A percentile compares a stretch with the other conserved stretches of the same genome.
Conservation (phyloP, 2,797 vertebrate genomes). For the Alfaro cultratus region DNA sequence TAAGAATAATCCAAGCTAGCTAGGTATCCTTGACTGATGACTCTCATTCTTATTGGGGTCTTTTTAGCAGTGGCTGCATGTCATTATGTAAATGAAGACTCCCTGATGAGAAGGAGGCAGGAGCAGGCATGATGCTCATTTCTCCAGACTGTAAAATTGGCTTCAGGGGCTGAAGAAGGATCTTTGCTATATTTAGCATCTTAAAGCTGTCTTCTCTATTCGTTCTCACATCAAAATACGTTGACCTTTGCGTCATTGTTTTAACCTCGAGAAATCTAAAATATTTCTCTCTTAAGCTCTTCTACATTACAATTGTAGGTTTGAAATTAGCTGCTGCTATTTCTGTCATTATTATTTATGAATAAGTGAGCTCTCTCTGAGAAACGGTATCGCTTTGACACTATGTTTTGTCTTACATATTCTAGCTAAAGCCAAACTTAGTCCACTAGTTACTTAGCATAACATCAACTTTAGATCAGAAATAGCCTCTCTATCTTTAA, state of each 20-base stretch:
- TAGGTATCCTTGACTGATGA: slow-evolving; percentile 54
- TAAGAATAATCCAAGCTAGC: slow-evolving; percentile 22
- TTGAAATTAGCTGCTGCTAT: slow-evolving; percentile 21
- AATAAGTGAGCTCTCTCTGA: slow-evolving; percentile 47
- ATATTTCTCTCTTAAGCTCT: slow-evolving; percentile 18
- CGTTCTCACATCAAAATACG: slow-evolving; percentile 49
- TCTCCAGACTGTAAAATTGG: slow-evolving; percentile 75
- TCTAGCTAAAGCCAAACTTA: slow-evolving; percentile 35
- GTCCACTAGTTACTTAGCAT: slow-evolving; percentile 26
- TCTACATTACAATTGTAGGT: slow-evolving; percentile 14
- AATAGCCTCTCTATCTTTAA: background rate
- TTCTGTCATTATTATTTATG: slow-evolving; percentile 36
- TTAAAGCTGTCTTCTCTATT: slow-evolving; percentile 57
- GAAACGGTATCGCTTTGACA: slow-evolving; percentile 48
- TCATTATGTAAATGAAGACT: slow-evolving; percentile 80
- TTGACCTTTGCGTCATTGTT: slow-evolving; percentile 41
- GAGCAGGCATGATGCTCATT: slow-evolving; percentile 66
- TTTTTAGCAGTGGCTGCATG: slow-evolving; percentile 75
- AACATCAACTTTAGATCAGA: slow-evolving; percentile 13
- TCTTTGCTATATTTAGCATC: slow-evolving; percentile 78
- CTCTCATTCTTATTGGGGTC: slow-evolving; percentile 58
- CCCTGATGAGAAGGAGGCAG: slow-evolving; percentile 69
- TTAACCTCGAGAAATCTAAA: slow-evolving; percentile 37
- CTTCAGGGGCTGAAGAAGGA: slow-evolving; percentile 72
- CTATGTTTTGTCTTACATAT: slow-evolving; percentile 49